These are phyloP conservation scores for Aporophyla nigra DNA, from an alignment of 2,888 invertebrate species.

Conservation along the genomic window DNA sequence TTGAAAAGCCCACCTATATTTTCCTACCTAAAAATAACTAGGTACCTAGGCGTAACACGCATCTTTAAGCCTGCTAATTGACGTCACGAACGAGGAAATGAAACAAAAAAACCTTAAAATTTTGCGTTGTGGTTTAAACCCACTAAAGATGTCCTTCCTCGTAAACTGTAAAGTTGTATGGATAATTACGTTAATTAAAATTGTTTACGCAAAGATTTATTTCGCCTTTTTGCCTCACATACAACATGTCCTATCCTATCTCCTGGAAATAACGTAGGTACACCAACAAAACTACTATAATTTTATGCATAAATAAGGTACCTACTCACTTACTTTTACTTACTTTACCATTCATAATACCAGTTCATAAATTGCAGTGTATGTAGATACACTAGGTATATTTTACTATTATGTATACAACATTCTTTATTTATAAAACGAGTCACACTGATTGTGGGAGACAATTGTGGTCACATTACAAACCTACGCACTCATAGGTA, in stretches of 20 bases:
- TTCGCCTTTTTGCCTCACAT: neutral
- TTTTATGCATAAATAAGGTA: neutral
- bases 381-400: no score
- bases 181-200: neutral
- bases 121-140: neutral
- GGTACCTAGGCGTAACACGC: neutral
- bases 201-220: neutral
- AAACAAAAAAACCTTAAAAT: neutral
- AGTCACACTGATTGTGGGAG: neutral
- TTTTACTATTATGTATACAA: no score
- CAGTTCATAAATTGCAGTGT: no score
- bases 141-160: neutral
- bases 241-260: neutral
- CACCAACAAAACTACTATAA: neutral
- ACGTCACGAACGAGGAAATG: neutral
- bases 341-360: neutral
- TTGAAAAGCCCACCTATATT: neutral
- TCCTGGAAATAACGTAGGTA: neutral
- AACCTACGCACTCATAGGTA: neutral
- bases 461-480: no score
- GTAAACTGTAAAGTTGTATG: neutral
- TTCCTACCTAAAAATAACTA: neutral
- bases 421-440: no score
- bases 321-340: no score
- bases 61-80: neutral